phyloP scores from a whole-genome alignment of 2,797 vertebrate species.

The Simalia tracyae region DNA sequence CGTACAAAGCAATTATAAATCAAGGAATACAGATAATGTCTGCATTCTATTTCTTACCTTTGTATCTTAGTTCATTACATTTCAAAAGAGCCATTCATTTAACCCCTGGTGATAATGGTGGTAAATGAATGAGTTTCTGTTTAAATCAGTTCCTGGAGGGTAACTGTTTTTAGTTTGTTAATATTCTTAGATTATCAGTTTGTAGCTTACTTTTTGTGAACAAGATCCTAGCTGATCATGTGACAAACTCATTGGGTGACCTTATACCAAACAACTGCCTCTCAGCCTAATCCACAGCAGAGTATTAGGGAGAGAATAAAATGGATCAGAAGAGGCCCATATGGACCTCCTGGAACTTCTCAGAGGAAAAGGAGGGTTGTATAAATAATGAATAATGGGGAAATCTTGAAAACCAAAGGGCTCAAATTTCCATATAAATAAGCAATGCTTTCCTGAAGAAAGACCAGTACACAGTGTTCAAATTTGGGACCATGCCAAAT shows the following conservation, averaged over 20 bases:
- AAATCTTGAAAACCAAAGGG: background rate
- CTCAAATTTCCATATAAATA: background rate
- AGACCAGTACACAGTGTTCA: background rate
- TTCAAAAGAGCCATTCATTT: conserved; percentile 57
- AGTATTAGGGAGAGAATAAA: background rate
- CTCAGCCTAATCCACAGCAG: background rate
- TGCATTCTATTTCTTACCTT: conserved; percentile 51
- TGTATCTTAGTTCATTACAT: conserved; percentile 65
- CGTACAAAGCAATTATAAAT: conserved; percentile 64
- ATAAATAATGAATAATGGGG: background rate
- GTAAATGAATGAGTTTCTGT: background rate
- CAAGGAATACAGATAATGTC: conserved; percentile 50
- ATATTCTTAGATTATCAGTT: background rate
- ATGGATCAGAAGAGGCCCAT: background rate
- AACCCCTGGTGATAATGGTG: background rate
- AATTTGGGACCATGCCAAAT: background rate
- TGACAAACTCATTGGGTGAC: background rate
- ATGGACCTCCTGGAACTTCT: background rate
- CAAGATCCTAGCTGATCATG: background rate
- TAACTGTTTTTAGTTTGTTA: background rate
- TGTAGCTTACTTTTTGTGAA: background rate
- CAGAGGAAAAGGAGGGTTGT: background rate
- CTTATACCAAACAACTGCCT: background rate
- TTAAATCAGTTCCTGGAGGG: background rate
- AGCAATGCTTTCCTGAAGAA: no score